Evolutionary conservation across 2,888 invertebrate genomes (phyloP).

Genomic region (Hartigia nigra): DNA sequence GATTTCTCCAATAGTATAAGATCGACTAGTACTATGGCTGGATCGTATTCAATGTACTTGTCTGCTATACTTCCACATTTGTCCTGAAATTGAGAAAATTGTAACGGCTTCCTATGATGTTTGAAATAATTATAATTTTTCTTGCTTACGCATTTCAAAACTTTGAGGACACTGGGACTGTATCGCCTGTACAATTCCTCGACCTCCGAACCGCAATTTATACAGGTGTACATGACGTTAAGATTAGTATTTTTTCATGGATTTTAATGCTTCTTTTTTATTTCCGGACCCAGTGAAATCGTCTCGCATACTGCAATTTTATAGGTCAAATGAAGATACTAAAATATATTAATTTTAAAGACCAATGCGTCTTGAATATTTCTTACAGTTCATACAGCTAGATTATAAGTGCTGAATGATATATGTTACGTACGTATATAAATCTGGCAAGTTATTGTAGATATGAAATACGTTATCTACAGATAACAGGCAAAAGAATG

Average conservation of each 20-base stretch:
- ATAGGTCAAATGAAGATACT: background rate
- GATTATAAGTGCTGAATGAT: background rate
- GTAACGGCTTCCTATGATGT: background rate
- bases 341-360: background rate
- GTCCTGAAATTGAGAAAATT: slow-evolving; percentile 69
- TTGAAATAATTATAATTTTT: slow-evolving; percentile 9
- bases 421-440: background rate
- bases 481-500: background rate
- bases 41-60: slow-evolving; percentile 92
- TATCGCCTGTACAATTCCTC: slow-evolving; percentile 76
- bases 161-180: slow-evolving; percentile 77
- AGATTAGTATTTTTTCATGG: slow-evolving; percentile 9
- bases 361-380: background rate
- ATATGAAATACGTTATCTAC: background rate
- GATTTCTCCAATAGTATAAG: slow-evolving; percentile 81
- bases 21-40: slow-evolving; percentile 88
- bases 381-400: no score
- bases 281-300: background rate
- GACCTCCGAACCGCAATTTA: slow-evolving; percentile 76
- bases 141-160: slow-evolving; percentile 78
- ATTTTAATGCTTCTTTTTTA: background rate
- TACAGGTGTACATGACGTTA: slow-evolving; percentile 68
- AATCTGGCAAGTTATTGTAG: no score
- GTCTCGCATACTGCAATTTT: background rate
- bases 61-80: slow-evolving; percentile 82